Conservation (phyloP, 2,888 invertebrate genomes). For the Ypsolopha sequella region DNA sequence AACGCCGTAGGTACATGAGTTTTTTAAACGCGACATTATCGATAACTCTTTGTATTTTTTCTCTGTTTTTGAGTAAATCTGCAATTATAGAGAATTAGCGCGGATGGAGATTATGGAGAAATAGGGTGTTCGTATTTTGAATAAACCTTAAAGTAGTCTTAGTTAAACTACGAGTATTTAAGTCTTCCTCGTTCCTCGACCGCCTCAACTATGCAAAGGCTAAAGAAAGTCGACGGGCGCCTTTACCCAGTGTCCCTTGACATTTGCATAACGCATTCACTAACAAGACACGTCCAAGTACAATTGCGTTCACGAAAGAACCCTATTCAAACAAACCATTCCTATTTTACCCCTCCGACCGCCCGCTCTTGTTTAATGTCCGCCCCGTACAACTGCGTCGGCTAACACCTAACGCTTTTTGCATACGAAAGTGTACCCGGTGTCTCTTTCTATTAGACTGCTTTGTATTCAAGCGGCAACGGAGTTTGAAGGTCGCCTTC, state of each 20-base stretch:
- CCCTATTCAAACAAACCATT: slow-evolving; percentile 69
- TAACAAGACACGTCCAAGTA: slow-evolving; percentile 68
- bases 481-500: slow-evolving; percentile 58
- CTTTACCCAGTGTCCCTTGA: slow-evolving; percentile 13
- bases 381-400: slow-evolving; percentile 65
- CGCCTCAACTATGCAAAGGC: too few relatives aligned
- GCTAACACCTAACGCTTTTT: slow-evolving; percentile 70
- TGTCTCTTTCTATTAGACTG: slow-evolving; percentile 59
- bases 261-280: slow-evolving; percentile 64
- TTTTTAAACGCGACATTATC: too few relatives aligned
- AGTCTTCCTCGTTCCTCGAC: too few relatives aligned
- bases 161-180: too few relatives aligned
- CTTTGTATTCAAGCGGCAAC: slow-evolving; percentile 53
- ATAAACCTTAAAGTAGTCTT: slow-evolving; percentile 6
- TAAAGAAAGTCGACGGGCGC: slow-evolving; percentile 14
- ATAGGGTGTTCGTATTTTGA: neutral
- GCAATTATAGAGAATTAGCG: too few relatives aligned
- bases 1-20: too few relatives aligned
- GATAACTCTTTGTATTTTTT: too few relatives aligned
- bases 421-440: slow-evolving; percentile 64
- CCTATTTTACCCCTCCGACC: slow-evolving; percentile 63
- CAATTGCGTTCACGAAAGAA: slow-evolving; percentile 69
- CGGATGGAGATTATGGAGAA: too few relatives aligned
- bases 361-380: slow-evolving; percentile 66
- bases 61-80: too few relatives aligned